A percentile compares a stretch with the other conserved stretches of the same genome.
Conservation (phyloP, 2,888 invertebrate genomes). For the Sipha maydis region DNA sequence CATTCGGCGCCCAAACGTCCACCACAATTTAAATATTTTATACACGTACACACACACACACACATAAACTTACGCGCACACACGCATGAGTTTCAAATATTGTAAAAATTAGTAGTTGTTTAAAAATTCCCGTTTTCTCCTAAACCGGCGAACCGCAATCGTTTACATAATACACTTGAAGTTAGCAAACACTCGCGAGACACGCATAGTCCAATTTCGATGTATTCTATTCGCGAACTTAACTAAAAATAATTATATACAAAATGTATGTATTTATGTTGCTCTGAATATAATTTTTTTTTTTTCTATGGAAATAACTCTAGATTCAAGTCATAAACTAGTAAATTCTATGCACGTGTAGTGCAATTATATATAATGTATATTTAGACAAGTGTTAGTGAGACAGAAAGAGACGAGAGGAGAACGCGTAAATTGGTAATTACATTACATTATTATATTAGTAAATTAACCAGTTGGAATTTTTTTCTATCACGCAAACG, state of each 20-base stretch:
- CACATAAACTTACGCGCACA: too few species aligned
- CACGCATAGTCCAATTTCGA: not conserved
- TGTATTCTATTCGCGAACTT: not conserved
- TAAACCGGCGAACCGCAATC: too few species aligned
- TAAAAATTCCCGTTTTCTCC: too few species aligned
- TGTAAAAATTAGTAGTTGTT: too few species aligned
- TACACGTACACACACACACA: not conserved
- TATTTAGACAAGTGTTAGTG: not conserved
- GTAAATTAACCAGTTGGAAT: constrained; percentile 8
- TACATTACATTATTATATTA: not conserved
- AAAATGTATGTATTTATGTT: not conserved
- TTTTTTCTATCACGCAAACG: not conserved
- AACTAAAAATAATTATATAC: not conserved
- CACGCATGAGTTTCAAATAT: too few species aligned
- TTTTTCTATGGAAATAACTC: not conserved
- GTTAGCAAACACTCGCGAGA: not conserved
- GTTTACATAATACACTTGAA: too few species aligned
- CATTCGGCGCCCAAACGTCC: not conserved
- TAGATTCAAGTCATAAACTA: not conserved
- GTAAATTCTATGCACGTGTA: not conserved
- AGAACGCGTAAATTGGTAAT: too few species aligned
- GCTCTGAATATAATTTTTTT: not conserved
- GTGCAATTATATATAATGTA: not conserved
- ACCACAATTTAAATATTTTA: not conserved
- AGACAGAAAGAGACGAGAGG: not conserved